phyloP scores from a whole-genome alignment of 2,888 invertebrate genomes.

The Julus scandinavius region DNA sequence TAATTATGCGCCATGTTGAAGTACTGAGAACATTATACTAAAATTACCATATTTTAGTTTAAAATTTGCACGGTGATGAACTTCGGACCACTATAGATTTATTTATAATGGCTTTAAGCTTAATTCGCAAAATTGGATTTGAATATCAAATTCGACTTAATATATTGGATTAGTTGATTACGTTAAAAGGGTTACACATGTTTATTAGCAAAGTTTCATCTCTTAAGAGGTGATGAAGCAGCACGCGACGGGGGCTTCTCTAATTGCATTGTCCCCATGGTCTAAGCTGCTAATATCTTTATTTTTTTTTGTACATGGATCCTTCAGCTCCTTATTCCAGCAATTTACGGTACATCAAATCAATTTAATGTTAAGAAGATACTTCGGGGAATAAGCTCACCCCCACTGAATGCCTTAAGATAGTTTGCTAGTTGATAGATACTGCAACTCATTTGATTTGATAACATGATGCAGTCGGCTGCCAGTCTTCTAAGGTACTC shows the following conservation, averaged over 20 bases:
- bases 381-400: background rate
- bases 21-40: too few species aligned
- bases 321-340: background rate
- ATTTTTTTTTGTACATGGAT: background rate
- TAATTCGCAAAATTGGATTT: too few species aligned
- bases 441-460: slow-evolving; percentile 13
- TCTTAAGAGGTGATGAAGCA: background rate
- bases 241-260: background rate
- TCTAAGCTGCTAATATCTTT: background rate
- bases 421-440: background rate
- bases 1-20: background rate
- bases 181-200: background rate
- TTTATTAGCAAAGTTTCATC: background rate
- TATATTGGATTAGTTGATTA: too few species aligned
- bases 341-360: background rate
- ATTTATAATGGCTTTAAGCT: too few species aligned
- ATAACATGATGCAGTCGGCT: background rate
- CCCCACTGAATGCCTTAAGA: background rate
- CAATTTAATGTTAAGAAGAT: background rate
- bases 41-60: too few species aligned
- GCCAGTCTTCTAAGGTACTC: background rate
- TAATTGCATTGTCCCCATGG: background rate
- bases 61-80: too few species aligned
- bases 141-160: too few species aligned
- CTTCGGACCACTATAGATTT: too few species aligned